phyloP scores from a whole-genome alignment of 2,888 invertebrate genomes.

The Eupithecia subfuscata region DNA sequence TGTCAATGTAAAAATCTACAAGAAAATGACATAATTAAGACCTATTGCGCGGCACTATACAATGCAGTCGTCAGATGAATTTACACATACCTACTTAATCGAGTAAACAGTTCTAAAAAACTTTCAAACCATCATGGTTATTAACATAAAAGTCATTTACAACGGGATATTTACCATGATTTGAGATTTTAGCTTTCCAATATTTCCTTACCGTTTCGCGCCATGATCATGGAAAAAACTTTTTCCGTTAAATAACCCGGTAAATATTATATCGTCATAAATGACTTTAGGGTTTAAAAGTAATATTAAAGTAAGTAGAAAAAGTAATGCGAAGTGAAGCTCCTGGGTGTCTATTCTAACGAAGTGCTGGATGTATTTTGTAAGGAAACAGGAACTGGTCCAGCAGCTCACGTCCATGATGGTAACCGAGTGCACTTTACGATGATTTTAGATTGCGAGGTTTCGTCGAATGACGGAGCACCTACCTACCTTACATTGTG shows the following conservation, averaged over 20 bases:
- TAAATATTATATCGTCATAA: no score
- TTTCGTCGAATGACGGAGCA: background rate
- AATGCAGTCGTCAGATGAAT: background rate
- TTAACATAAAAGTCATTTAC: no score
- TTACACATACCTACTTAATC: background rate
- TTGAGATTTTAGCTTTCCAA: no score
- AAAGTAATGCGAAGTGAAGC: background rate
- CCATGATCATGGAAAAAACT: background rate
- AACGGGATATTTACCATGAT: no score
- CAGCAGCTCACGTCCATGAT: slow-evolving; percentile 72
- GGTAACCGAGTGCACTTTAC: slow-evolving; percentile 74
- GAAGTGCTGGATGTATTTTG: slow-evolving; percentile 59
- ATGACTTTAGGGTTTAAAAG: no score
- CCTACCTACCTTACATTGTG: background rate
- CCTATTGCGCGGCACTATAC: background rate
- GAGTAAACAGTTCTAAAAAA: background rate
- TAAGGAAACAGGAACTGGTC: slow-evolving; percentile 60
- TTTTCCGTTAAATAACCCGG: no score
- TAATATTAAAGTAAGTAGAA: background rate
- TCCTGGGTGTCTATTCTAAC: background rate
- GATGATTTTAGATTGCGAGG: slow-evolving; percentile 64
- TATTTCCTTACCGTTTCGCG: no score
- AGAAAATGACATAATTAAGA: background rate
- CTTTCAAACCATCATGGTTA: no score
- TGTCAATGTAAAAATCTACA: background rate